Evolutionary conservation across 1,140 invertebrate species (phyloP), one percentile per base, ranked within the genome.

Genomic region (Ceratosolen solmsi): DNA sequence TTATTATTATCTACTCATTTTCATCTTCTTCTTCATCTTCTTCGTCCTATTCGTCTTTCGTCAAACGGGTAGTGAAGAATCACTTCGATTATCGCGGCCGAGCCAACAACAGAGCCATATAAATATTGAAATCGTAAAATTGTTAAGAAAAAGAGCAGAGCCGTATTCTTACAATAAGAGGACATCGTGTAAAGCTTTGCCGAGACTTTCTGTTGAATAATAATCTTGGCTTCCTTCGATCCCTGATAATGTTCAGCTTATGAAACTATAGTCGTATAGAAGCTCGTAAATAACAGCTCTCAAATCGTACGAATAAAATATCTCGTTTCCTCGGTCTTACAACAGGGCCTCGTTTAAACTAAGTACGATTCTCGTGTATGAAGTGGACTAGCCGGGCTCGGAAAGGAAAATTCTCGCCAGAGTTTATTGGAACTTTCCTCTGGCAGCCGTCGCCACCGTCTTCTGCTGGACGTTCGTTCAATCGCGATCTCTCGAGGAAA

Each of bases 341-440:
- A 5, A 74, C 30, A 13, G 54, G 22, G 46, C 71, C 49, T 33
- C 71, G 25, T n/a, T 73, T 58, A 58, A 75, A 75, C 54, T 36
- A 58, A 75, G 49, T 75, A 25, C 20, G 54, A 58, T n/a, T 70
- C 58, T 9, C 58, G 25, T n/a, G 33, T 76, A 63, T 46, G 27
- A 77, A 77, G 30, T 65, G 33, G 27, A 77, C 58, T 63, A 65
- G 74, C 25, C 41, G 5, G 25, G 27, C 46, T 72, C 9, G 9
- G 46, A 56, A 54, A 72, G 30, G 22, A 73, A 73, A 73, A 73
- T 77, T 41, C 60, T 20, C 13, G 20, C 58, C 60, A n/a, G 27
- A 33, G 60, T 78, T 33, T 68, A 54, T 54, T 49, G 75, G 58
- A 77, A 78, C 60, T 78, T 78, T 78, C 60, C 60, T 51, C 41